Evolutionary conservation across 2,888 invertebrate genomes (phyloP), one percentile per base, ranked within the genome.

Genomic region (Eutolmus rufibarbis): DNA sequence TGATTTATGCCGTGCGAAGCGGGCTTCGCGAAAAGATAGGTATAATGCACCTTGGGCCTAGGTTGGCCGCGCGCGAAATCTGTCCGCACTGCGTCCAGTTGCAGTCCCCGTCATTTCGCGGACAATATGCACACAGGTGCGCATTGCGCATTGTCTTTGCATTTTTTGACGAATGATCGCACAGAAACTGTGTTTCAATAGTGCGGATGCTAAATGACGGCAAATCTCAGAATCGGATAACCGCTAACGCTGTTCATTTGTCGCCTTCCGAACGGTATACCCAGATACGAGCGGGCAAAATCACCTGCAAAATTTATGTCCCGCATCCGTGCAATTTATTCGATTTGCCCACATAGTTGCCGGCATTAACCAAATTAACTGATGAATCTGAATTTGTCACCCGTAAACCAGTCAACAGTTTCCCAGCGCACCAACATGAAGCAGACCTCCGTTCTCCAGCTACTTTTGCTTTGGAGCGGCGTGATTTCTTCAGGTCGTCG

Each of bases 351-450:
- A 87, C 84, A 23, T 87, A 89, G 88, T 88, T 88, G 88, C 88
- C 89, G 88, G 88, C 88, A 89, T 89, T 89, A 89, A 88, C 89
- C 89, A 89, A 89, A 89, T 89, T 89, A 34, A 88, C 88, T 88
- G 89, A 89, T 89, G 89, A 87, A 89, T 89, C 89, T 88, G 89
- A 89, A 89, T 89, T 89, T 89, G 89, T 89, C 89, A 89, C 88
- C 87, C 89, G 88, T 88, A 89, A 89, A 88, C 28, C 14, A n/a
- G 66, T n/a, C 84, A 31, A 23, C 74, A 34, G 87, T 87, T 88
- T 87, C 88, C 88, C 9, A 12, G 43, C 40, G 8, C 40, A 19
- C 79, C 9, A 16, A 51, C 23, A 46, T 23, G 7, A 40, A 5
- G 40, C 7, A 77, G 57, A 19, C 5, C 51, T 46, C 14, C 46